Conservation (phyloP, 2,888 invertebrate species). For the Idaea straminata region DNA sequence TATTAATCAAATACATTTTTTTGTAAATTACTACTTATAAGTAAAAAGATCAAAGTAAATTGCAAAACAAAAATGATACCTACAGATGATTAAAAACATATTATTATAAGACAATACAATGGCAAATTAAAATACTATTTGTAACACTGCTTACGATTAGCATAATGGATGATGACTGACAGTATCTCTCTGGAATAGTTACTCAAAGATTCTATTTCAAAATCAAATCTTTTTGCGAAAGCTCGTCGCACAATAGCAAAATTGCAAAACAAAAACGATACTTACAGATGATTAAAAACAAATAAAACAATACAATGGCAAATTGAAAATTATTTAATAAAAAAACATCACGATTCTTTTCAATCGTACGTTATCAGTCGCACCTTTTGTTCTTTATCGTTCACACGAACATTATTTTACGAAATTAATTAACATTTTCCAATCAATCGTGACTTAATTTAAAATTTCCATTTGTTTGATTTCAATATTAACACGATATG, state of each 20-base stretch:
- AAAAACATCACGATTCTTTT: background rate
- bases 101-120: no score
- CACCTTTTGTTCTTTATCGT: background rate
- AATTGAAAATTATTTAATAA: background rate
- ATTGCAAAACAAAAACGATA: background rate
- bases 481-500: background rate
- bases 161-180: no score
- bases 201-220: background rate
- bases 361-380: background rate
- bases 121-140: no score
- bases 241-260: background rate
- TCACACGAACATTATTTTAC: background rate
- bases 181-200: no score
- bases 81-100: no score
- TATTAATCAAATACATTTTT: no score
- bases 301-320: background rate
- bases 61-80: no score
- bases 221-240: background rate
- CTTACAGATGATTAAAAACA: background rate
- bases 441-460: background rate
- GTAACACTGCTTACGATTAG: no score
- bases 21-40: no score
- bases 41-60: no score
- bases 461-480: conserved; percentile 1
- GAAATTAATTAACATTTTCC: background rate